A percentile compares a stretch with the other conserved stretches of the same genome.
These are phyloP conservation scores for Platerodrilus igneus DNA, from an alignment of 2,888 invertebrate species.

Conservation along the genomic window DNA sequence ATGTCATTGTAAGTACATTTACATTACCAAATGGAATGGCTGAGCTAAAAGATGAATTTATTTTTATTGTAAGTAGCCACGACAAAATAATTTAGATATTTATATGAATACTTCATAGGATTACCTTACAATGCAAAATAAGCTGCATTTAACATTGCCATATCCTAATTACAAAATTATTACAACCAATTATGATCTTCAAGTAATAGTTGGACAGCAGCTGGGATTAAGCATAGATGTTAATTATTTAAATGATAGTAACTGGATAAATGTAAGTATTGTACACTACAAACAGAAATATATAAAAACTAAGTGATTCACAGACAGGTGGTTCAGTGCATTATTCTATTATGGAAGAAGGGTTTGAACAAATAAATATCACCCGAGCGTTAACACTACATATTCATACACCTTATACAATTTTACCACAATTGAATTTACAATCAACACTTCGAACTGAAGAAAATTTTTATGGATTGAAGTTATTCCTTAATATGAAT, in stretches of 20 bases:
- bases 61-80: constrained; percentile 49
- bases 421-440: constrained; percentile 50
- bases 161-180: constrained; percentile 50
- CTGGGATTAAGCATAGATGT: constrained; percentile 51
- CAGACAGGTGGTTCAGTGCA: constrained; percentile 50
- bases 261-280: constrained; percentile 46
- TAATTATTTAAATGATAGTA: constrained; percentile 45
- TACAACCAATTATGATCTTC: constrained; percentile 51
- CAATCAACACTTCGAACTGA: constrained; percentile 48
- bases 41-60: constrained; percentile 55
- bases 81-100: constrained; percentile 21
- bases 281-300: constrained; percentile 4
- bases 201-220: constrained; percentile 46
- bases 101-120: constrained; percentile 39
- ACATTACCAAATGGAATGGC: constrained; percentile 54
- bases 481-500: constrained; percentile 50
- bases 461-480: constrained; percentile 51
- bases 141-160: constrained; percentile 54
- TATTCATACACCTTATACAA: constrained; percentile 54
- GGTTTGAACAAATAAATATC: constrained; percentile 35
- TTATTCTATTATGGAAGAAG: constrained; percentile 50
- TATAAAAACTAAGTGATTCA: constrained; percentile 27
- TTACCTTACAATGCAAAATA: constrained; percentile 53
- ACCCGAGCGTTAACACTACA: constrained; percentile 50
- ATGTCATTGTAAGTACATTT: constrained; percentile 49